A percentile compares a stretch with the other conserved stretches of the same genome.
These are phyloP conservation scores for Strigamia crassipes DNA, from an alignment of 2,888 invertebrate genomes.

Conservation along the genomic window DNA sequence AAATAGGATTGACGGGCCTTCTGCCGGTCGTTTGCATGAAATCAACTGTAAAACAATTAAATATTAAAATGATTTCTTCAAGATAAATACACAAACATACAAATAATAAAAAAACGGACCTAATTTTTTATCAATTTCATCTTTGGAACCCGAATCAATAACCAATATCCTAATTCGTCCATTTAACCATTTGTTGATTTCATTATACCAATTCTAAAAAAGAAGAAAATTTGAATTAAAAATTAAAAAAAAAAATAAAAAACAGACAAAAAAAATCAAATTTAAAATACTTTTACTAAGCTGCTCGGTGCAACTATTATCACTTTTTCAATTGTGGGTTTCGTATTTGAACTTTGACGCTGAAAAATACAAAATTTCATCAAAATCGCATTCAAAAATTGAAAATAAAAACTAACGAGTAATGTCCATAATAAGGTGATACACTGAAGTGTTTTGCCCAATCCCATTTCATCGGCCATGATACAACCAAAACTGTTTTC, in stretches of 20 bases:
- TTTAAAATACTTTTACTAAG: slow-evolving; percentile 76
- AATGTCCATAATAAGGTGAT: slow-evolving; percentile 95
- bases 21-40: slow-evolving; percentile 74
- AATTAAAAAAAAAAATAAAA: too few relatives aligned
- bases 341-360: slow-evolving; percentile 88
- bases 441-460: slow-evolving; percentile 97
- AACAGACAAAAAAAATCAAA: slow-evolving; percentile 36
- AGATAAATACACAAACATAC: too few relatives aligned
- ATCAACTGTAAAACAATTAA: slow-evolving; percentile 63
- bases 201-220: slow-evolving; percentile 94
- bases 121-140: slow-evolving; percentile 79
- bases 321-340: slow-evolving; percentile 86
- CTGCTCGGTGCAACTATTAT: slow-evolving; percentile 97
- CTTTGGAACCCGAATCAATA: slow-evolving; percentile 85
- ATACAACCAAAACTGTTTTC: slow-evolving; percentile 90
- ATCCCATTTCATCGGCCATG: slow-evolving; percentile 99
- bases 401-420: slow-evolving; percentile 60
- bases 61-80: too few relatives aligned
- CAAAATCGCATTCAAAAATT: slow-evolving; percentile 45
- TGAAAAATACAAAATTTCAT: slow-evolving; percentile 51
- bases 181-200: slow-evolving; percentile 94
- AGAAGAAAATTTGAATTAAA: too few relatives aligned
- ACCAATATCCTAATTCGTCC: slow-evolving; percentile 75
- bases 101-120: slow-evolving; percentile 39
- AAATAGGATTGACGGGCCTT: slow-evolving; percentile 80